phyloP scores from a whole-genome alignment of 2,888 invertebrate genomes.

The Lagria hirta region DNA sequence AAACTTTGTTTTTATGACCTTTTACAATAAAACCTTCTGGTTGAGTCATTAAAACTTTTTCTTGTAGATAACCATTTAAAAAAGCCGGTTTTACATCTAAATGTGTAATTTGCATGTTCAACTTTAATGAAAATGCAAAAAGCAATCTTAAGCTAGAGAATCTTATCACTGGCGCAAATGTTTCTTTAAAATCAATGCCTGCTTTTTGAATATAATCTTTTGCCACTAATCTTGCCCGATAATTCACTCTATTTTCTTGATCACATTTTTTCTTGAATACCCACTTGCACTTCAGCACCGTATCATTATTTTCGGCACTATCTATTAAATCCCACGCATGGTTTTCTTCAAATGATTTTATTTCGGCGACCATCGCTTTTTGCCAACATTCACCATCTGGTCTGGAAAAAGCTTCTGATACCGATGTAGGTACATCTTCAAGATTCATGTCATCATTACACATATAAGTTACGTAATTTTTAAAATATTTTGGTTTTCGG shows the following conservation, averaged over 20 bases:
- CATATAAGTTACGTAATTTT: background rate
- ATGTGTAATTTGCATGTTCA: conserved; percentile 18
- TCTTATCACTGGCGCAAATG: too few species aligned
- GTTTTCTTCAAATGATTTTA: background rate
- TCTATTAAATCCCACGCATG: background rate
- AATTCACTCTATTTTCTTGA: background rate
- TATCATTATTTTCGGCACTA: background rate
- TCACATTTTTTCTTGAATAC: too few species aligned
- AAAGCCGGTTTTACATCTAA: conserved; percentile 22
- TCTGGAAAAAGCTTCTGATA: background rate
- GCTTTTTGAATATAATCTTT: too few species aligned
- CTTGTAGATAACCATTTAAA: conserved; percentile 19
- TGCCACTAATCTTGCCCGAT: background rate
- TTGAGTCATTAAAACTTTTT: conserved; percentile 15
- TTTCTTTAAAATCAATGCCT: too few species aligned
- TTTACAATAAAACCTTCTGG: conserved; percentile 22
- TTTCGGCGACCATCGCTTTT: conserved; percentile 1
- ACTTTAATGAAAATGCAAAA: too few species aligned
- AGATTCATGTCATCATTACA: too few species aligned
- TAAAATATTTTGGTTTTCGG: background rate
- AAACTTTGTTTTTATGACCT: too few species aligned
- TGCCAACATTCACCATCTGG: background rate
- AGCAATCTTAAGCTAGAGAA: too few species aligned
- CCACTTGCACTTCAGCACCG: too few species aligned
- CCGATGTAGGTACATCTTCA: too few species aligned